Conservation (phyloP, 1,140 invertebrate species). For the Mercenaria mercenaria region DNA sequence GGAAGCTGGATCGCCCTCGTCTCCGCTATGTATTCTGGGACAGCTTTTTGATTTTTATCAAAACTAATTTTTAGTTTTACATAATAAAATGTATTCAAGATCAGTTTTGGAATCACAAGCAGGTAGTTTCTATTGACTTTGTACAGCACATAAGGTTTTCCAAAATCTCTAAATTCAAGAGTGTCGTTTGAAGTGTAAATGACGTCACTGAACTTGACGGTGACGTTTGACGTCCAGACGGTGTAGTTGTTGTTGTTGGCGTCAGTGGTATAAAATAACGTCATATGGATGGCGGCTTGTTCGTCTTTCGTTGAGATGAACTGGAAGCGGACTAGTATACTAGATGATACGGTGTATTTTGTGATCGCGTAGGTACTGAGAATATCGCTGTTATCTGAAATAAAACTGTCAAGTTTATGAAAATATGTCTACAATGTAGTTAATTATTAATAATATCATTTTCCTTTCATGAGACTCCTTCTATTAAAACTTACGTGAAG, state of each 20-base stretch:
- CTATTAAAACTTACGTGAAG: no score
- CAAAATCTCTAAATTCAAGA: constrained; percentile 39
- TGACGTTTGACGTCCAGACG: constrained; percentile 1
- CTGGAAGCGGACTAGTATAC: constrained; percentile 27
- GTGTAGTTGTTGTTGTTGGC: neutral
- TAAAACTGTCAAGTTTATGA: no score
- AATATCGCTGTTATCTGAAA: constrained; percentile 6
- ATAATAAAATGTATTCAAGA: constrained; percentile 4
- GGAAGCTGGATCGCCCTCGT: neutral
- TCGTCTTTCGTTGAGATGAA: constrained; percentile 27
- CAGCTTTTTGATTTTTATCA: neutral
- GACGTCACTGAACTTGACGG: neutral
- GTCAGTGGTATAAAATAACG: neutral
- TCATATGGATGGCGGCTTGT: neutral
- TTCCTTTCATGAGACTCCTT: no score
- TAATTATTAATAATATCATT: no score
- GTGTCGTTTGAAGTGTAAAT: neutral
- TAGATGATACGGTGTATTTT: neutral
- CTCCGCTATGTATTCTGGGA: neutral
- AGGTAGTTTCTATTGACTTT: constrained; percentile 8
- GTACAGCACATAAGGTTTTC: constrained; percentile 25
- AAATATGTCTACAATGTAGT: no score
- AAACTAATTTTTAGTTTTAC: constrained; percentile 25
- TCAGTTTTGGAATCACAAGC: constrained; percentile 25
- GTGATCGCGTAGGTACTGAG: neutral